phyloP scores from a whole-genome alignment of 2,113 vertebrate species.

The Mola mola region DNA sequence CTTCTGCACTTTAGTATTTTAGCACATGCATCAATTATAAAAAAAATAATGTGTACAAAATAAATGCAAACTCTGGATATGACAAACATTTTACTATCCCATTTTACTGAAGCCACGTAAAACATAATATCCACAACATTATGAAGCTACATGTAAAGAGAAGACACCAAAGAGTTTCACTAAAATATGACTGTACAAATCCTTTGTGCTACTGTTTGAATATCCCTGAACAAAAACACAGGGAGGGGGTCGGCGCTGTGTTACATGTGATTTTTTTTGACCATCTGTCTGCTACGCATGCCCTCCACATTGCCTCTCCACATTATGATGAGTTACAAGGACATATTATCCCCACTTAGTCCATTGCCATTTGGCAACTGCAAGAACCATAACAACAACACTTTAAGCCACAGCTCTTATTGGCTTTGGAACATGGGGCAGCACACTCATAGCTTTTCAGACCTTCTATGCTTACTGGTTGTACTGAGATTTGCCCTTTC shows the following conservation, averaged over 20 bases:
- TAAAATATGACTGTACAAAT: constrained; percentile 18
- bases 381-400: constrained; percentile 64
- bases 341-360: constrained; percentile 69
- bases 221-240: constrained; percentile 24
- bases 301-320: constrained; percentile 54
- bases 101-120: too few species aligned
- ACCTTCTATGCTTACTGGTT: constrained; percentile 35
- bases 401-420: constrained; percentile 51
- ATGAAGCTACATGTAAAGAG: too few species aligned
- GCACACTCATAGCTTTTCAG: constrained; percentile 27
- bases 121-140: too few species aligned
- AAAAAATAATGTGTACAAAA: too few species aligned
- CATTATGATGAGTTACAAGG: constrained; percentile 63
- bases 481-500: constrained; percentile 26
- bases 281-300: constrained; percentile 47
- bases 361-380: constrained; percentile 65
- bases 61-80: too few species aligned
- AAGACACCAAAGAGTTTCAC: neutral
- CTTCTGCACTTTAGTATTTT: too few species aligned
- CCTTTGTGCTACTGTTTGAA: constrained; percentile 32
- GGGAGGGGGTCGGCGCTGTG: constrained; percentile 18
- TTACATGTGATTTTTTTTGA: constrained; percentile 48
- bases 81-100: too few species aligned
- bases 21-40: too few species aligned
- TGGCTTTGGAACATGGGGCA: constrained; percentile 57